phyloP scores from a whole-genome alignment of 2,797 vertebrate genomes.

The Sebastes vulpes region DNA sequence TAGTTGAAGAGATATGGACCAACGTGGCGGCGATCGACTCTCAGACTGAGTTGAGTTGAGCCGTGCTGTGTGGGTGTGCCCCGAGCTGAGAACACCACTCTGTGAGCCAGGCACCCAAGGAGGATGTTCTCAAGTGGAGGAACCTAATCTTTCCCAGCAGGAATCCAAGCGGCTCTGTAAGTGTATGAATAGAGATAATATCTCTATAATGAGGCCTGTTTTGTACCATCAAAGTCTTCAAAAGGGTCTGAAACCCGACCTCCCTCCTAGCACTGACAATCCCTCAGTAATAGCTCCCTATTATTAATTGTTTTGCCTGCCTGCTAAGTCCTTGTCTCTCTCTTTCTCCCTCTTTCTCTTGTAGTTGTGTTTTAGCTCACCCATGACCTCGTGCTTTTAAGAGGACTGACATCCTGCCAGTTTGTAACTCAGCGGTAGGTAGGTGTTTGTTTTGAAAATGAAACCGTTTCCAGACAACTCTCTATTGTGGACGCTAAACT shows the following conservation, averaged over 20 bases:
- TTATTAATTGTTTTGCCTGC: conserved; percentile 89
- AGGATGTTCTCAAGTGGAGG: conserved; percentile 87
- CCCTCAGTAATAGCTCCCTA: conserved; percentile 87
- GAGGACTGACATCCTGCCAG: conserved; percentile 25
- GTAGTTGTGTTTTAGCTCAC: conserved; percentile 51
- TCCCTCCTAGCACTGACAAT: conserved; percentile 85
- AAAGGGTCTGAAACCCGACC: conserved; percentile 89
- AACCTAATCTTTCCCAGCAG: conserved; percentile 91
- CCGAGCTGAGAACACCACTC: conserved; percentile 76
- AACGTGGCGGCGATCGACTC: not conserved
- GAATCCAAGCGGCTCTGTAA: conserved; percentile 86
- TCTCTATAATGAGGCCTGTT: conserved; percentile 91
- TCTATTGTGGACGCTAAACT: not conserved
- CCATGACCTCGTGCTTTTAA: conserved; percentile 48
- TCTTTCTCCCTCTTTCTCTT: conserved; percentile 34
- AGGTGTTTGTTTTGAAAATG: conserved; percentile 19
- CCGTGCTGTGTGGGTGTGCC: conserved; percentile 63
- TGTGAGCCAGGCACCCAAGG: conserved; percentile 71
- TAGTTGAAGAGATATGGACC: not conserved
- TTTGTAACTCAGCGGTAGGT: conserved; percentile 13
- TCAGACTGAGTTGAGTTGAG: not conserved
- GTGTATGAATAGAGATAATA: conserved; percentile 93
- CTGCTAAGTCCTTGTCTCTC: conserved; percentile 69
- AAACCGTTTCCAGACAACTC: conserved; percentile 30
- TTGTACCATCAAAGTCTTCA: conserved; percentile 90